phyloP scores from a whole-genome alignment of 2,797 vertebrate genomes.

The Dendrocincla tyrannina region DNA sequence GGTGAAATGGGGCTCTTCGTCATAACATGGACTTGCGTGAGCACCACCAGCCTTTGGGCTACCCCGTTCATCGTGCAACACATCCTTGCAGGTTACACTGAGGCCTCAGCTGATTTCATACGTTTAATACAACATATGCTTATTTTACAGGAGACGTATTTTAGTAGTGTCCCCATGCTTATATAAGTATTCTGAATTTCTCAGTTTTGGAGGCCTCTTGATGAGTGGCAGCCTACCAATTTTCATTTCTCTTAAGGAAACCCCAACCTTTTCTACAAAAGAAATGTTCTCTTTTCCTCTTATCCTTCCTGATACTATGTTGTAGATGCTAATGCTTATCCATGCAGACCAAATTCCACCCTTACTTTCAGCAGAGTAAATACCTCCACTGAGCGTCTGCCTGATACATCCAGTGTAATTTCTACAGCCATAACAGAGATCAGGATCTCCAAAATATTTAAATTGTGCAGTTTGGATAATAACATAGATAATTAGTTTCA shows the following conservation, averaged over 20 bases:
- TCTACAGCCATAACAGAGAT: conserved; percentile 24
- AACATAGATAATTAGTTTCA: conserved; percentile 52
- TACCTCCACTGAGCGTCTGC: not conserved
- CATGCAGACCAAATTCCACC: not conserved
- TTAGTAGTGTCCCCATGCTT: not conserved
- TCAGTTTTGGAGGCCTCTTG: not conserved
- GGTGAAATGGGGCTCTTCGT: not conserved
- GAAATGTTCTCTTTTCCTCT: not conserved
- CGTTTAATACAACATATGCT: not conserved
- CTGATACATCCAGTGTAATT: not conserved
- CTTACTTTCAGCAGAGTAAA: not conserved
- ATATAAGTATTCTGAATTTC: not conserved
- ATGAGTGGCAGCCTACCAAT: not conserved
- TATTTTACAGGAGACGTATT: not conserved
- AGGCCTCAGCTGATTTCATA: not conserved
- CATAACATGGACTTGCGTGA: not conserved
- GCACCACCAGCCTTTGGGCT: not conserved
- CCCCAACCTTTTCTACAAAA: not conserved
- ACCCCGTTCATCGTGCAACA: not conserved
- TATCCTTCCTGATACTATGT: not conserved
- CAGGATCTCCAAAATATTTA: conserved; percentile 55
- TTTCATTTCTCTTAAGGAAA: not conserved
- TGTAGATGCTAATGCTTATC: not conserved
- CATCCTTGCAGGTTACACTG: not conserved
- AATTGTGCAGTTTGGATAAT: conserved; percentile 20